Conservation (phyloP, 2,797 vertebrate genomes). For the Crotalus adamanteus region DNA sequence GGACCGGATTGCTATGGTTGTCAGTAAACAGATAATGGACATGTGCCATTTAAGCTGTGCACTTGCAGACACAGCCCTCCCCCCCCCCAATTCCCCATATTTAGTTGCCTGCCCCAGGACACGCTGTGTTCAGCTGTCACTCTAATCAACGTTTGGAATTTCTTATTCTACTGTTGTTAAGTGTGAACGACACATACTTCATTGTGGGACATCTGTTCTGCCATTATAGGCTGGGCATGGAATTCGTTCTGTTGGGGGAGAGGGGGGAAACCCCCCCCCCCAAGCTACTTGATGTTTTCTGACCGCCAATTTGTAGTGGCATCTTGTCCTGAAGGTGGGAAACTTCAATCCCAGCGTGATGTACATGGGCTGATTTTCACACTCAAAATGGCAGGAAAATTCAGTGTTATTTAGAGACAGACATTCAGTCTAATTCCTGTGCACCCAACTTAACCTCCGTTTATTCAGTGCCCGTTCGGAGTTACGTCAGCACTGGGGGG, state of each 20-base stretch:
- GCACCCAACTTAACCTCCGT: not conserved
- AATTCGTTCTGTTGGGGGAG: not conserved
- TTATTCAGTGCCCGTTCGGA: too few species aligned
- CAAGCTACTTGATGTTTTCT: fast-evolving
- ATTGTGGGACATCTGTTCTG: not conserved
- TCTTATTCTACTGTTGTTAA: not conserved
- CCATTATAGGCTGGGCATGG: not conserved
- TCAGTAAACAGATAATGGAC: not conserved
- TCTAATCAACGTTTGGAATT: not conserved
- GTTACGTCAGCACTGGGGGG: too few species aligned
- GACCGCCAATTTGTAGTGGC: not conserved
- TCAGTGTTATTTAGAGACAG: not conserved
- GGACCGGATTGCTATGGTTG: not conserved
- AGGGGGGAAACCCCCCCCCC: not conserved
- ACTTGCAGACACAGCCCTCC: not conserved
- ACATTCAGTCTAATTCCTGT: constrained; percentile 4
- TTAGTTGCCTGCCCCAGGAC: not conserved
- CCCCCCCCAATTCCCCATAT: not conserved
- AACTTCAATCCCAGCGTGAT: not conserved
- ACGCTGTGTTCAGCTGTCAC: not conserved
- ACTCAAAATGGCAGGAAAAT: constrained; percentile 10
- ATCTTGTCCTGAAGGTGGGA: not conserved
- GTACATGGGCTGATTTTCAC: not conserved
- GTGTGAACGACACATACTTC: not conserved
- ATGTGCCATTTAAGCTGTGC: not conserved